Percentiles rank a stretch among this genome's conserved stretches.
Conservation (phyloP, 2,797 vertebrate genomes). For the Argentina silus region DNA sequence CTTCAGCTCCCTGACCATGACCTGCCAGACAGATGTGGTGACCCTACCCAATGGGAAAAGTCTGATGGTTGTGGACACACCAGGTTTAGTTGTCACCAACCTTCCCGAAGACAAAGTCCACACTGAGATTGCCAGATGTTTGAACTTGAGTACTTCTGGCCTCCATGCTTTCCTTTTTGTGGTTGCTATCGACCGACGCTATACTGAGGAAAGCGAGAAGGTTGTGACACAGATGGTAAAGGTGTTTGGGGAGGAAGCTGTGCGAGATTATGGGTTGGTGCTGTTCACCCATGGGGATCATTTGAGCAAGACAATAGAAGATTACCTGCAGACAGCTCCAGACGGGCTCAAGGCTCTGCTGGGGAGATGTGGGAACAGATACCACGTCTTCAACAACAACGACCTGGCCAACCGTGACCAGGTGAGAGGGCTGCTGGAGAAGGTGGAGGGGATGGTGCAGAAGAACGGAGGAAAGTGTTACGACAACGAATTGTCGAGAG, state of each 20-base stretch:
- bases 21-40: too few relatives aligned
- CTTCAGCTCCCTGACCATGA: too few relatives aligned
- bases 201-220: neutral
- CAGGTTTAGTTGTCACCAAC: too few relatives aligned
- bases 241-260: neutral
- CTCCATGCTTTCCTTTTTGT: too few relatives aligned
- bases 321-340: neutral
- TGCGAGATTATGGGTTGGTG: neutral
- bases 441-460: neutral
- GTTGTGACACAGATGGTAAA: neutral
- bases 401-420: neutral
- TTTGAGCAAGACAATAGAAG: neutral
- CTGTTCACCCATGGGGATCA: neutral
- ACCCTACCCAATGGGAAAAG: too few relatives aligned
- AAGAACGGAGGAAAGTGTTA: neutral
- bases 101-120: neutral
- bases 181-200: neutral
- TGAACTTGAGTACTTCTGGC: too few relatives aligned
- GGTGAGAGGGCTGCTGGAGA: neutral
- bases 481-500: neutral
- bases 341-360: neutral
- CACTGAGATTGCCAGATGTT: neutral
- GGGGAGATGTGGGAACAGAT: neutral
- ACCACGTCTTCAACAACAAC: neutral
- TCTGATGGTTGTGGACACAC: too few relatives aligned